Evolutionary conservation across 1,140 invertebrate species (phyloP).

Genomic region (Camponotus floridanus): DNA sequence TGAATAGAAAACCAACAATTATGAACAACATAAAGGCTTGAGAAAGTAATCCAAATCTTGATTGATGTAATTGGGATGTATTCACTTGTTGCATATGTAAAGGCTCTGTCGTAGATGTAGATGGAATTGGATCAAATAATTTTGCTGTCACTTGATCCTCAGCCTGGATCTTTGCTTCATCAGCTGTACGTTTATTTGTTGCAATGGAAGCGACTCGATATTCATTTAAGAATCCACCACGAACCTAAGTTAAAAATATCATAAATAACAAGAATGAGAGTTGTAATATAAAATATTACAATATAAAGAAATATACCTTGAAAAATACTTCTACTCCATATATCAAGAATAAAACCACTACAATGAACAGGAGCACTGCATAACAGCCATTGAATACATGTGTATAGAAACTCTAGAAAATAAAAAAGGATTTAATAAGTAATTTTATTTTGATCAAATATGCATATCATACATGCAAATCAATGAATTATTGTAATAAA

Average conservation of each 20-base stretch:
- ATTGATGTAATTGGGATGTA: constrained; percentile 96
- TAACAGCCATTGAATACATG: constrained; percentile 97
- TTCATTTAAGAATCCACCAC: constrained; percentile 89
- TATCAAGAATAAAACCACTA: constrained; percentile 97
- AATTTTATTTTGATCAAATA: background rate
- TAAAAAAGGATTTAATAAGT: constrained; percentile 53
- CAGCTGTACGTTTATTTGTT: constrained; percentile 81
- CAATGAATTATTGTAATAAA: constrained; percentile 3
- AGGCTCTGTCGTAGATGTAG: constrained; percentile 73
- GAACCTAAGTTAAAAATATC: constrained; percentile 84
- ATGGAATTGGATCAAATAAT: constrained; percentile 83
- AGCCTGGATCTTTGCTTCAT: constrained; percentile 73
- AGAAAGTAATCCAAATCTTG: constrained; percentile 93
- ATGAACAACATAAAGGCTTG: constrained; percentile 95
- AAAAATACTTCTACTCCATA: constrained; percentile 98
- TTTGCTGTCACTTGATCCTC: constrained; percentile 83
- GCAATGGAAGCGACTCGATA: constrained; percentile 87
- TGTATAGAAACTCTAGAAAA: constrained; percentile 90
- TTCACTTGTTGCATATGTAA: constrained; percentile 88
- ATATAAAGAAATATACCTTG: constrained; percentile 89
- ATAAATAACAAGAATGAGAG: background rate
- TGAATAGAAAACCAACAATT: constrained; percentile 95
- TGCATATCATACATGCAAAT: background rate
- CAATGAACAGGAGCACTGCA: constrained; percentile 95
- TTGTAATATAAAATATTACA: background rate